These are phyloP conservation scores for Tetramorium simillimum DNA, from an alignment of 1,140 invertebrate species.

Conservation along the genomic window DNA sequence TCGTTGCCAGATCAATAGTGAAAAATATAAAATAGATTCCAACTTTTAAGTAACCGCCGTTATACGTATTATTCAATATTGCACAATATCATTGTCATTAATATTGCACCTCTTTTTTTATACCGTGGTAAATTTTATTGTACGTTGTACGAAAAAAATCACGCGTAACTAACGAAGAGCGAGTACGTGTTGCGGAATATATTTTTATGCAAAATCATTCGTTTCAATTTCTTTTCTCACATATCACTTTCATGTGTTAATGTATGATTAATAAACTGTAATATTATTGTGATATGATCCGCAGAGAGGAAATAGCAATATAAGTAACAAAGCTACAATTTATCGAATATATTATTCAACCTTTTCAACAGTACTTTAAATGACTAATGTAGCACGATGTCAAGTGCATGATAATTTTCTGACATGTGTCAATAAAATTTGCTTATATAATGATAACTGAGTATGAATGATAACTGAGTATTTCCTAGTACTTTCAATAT, in stretches of 20 bases:
- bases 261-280: not conserved
- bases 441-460: slow-evolving; percentile 24
- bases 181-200: not conserved
- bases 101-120: not conserved
- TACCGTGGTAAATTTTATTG: not conserved
- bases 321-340: not conserved
- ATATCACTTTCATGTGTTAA: not conserved
- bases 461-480: not conserved
- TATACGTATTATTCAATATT: not conserved
- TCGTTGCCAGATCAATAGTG: not conserved
- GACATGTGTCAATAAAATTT: not conserved
- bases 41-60: not conserved
- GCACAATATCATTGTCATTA: not conserved
- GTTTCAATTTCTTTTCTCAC: not conserved
- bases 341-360: not conserved
- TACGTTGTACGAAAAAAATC: not conserved
- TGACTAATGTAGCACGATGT: slow-evolving; percentile 10
- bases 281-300: not conserved
- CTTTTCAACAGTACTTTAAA: slow-evolving; percentile 1
- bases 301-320: not conserved
- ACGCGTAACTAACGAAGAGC: not conserved
- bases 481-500: not conserved
- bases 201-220: not conserved
- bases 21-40: not conserved
- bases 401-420: slow-evolving; percentile 34